Evolutionary conservation across 2,888 invertebrate genomes (phyloP).

Genomic region (Amiota communis): DNA sequence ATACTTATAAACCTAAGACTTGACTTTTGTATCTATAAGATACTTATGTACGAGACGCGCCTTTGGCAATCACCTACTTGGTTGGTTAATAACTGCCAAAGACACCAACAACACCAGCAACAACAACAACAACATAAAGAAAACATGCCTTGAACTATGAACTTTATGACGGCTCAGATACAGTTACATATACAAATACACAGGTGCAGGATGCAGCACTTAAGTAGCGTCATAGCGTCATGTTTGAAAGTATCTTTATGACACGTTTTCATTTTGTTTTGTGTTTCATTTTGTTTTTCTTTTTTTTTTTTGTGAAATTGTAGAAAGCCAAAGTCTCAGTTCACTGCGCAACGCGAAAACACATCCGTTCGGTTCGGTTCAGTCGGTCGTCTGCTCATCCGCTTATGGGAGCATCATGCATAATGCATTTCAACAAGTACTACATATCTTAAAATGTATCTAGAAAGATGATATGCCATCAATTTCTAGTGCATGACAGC

Average conservation of each 20-base stretch:
- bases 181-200: too few species aligned
- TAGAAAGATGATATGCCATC: not conserved
- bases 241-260: too few species aligned
- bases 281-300: not conserved
- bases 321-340: constrained; percentile 18
- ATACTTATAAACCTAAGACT: constrained; percentile 7
- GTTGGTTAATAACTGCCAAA: not conserved
- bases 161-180: not conserved
- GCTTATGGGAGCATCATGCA: not conserved
- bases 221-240: too few species aligned
- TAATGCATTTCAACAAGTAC: not conserved
- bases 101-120: not conserved
- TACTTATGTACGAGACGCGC: not conserved
- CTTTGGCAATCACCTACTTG: constrained; percentile 5
- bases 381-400: too few species aligned
- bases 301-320: constrained; percentile 11
- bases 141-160: not conserved
- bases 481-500: constrained; percentile 15
- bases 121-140: not conserved
- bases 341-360: constrained; percentile 13
- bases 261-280: not conserved
- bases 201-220: too few species aligned
- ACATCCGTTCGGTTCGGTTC: constrained; percentile 5
- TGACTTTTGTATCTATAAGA: not conserved
- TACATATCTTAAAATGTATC: not conserved